A percentile compares a stretch with the other conserved stretches of the same genome.
phyloP scores from a whole-genome alignment of 2,797 vertebrate species.

The Stomatorhinus walkeri region DNA sequence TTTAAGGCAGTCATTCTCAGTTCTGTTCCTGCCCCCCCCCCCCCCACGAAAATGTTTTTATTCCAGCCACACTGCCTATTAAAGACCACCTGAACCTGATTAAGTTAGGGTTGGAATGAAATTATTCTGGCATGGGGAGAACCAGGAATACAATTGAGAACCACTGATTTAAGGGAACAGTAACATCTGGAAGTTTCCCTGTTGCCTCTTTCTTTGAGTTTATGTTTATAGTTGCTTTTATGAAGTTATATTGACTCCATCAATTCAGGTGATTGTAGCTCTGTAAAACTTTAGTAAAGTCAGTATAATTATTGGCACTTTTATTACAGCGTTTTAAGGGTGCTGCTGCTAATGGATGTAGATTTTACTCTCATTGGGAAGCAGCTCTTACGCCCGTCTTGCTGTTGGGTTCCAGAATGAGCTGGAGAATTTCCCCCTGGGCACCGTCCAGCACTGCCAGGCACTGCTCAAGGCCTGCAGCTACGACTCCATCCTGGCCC shows the following conservation, averaged over 20 bases:
- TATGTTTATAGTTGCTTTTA: not conserved
- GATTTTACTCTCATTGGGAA: not conserved
- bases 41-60: not conserved
- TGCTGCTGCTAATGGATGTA: not conserved
- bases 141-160: not conserved
- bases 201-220: not conserved
- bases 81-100: not conserved
- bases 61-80: not conserved
- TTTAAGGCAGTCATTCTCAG: not conserved
- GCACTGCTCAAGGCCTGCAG: conserved; percentile 79
- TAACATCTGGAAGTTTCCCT: not conserved
- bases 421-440: conserved; percentile 85
- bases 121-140: not conserved
- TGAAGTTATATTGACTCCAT: not conserved
- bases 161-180: not conserved
- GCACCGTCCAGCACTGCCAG: conserved; percentile 82
- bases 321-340: not conserved
- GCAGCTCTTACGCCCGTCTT: not conserved
- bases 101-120: not conserved
- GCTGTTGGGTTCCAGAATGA: conserved; percentile 65
- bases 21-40: not conserved
- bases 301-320: not conserved
- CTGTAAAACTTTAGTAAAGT: not conserved
- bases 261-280: not conserved
- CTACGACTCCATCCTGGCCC: conserved; percentile 85